Percentiles rank a stretch among this genome's conserved stretches.
These are phyloP conservation scores for Pelochelys cantorii DNA, from an alignment of 2,797 vertebrate genomes.

Conservation along the genomic window DNA sequence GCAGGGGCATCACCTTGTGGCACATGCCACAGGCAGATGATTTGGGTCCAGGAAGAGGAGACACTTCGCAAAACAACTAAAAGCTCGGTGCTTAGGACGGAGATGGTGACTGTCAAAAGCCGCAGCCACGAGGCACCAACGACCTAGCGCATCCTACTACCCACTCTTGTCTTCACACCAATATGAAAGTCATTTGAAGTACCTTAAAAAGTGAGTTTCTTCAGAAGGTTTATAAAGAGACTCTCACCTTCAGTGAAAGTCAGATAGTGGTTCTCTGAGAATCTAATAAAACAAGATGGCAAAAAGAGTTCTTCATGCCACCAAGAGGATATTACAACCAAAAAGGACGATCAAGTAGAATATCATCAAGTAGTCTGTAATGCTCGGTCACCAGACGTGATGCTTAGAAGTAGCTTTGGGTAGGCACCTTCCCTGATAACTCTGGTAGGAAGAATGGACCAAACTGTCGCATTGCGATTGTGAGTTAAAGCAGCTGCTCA, in stretches of 20 bases:
- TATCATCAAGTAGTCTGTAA: background rate
- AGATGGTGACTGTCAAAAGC: background rate
- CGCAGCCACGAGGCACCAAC: slow-evolving; percentile 47
- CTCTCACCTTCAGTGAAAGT: background rate
- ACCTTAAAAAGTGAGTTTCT: background rate
- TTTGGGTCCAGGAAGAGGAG: background rate
- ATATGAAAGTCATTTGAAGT: background rate
- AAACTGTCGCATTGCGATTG: slow-evolving; percentile 50
- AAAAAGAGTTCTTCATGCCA: background rate
- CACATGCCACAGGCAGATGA: background rate
- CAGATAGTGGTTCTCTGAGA: background rate
- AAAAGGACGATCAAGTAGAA: background rate
- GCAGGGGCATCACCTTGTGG: too few species aligned
- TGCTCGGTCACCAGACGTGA: background rate
- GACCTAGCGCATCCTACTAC: background rate
- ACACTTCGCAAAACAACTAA: background rate
- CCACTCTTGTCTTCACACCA: background rate
- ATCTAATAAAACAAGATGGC: background rate
- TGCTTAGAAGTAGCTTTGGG: background rate
- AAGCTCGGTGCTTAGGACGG: background rate
- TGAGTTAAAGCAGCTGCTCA: slow-evolving; percentile 54
- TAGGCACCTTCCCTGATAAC: background rate
- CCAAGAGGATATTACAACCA: background rate
- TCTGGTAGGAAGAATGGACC: slow-evolving; percentile 28
- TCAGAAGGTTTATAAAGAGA: background rate